Percentiles rank a stretch among this genome's conserved stretches.
phyloP scores from a whole-genome alignment of 2,888 invertebrate species.

The Carcina quercana region DNA sequence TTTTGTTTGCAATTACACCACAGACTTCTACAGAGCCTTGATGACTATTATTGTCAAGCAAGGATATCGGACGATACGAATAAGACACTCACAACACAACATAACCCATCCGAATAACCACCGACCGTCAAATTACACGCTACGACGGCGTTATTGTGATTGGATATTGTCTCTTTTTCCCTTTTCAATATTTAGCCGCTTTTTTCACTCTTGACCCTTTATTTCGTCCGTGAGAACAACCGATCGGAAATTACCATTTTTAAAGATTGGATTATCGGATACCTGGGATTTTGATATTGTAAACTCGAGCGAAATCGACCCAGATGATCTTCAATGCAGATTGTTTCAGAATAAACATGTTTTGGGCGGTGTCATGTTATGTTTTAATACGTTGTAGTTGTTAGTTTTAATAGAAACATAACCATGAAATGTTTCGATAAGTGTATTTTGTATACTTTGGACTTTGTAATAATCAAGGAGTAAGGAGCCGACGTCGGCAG shows the following conservation, averaged over 20 bases:
- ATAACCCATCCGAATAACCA: slow-evolving; percentile 26
- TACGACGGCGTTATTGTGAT: slow-evolving; percentile 55
- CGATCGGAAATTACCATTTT: slow-evolving; percentile 67
- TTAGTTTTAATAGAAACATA: neutral
- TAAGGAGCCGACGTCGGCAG: too few species aligned
- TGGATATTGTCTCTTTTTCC: slow-evolving; percentile 56
- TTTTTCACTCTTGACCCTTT: slow-evolving; percentile 56
- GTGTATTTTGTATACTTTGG: slow-evolving; percentile 5
- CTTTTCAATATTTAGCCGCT: slow-evolving; percentile 36
- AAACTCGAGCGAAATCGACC: slow-evolving; percentile 41
- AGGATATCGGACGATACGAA: slow-evolving; percentile 21
- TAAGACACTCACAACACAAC: slow-evolving; percentile 27
- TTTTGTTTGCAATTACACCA: too few species aligned
- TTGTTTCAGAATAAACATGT: slow-evolving; percentile 48
- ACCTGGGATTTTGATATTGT: slow-evolving; percentile 40
- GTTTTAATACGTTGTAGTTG: slow-evolving; percentile 6
- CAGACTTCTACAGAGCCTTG: too few species aligned
- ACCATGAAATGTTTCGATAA: too few species aligned
- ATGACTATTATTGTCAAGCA: too few species aligned
- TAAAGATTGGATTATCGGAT: slow-evolving; percentile 62
- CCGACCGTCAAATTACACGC: slow-evolving; percentile 15
- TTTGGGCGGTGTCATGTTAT: slow-evolving; percentile 39
- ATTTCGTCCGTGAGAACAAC: slow-evolving; percentile 64
- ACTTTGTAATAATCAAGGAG: neutral
- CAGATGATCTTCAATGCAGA: slow-evolving; percentile 37